Conservation (phyloP, 2,888 invertebrate species). For the Caenorhabditis drosophilae region DNA sequence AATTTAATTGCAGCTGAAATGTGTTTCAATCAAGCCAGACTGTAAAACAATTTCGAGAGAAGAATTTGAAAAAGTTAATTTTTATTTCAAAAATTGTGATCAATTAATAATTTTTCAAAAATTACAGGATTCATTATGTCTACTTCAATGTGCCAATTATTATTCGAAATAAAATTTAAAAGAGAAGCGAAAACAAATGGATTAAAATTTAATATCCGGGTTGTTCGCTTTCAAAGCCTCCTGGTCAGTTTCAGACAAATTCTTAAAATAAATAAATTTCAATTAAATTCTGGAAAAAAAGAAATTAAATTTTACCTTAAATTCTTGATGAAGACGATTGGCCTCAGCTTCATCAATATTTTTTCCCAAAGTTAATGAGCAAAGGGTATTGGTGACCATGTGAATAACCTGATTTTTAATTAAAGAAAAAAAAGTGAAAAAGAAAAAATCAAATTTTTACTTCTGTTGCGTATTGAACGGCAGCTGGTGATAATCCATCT, state of each 20-base stretch:
- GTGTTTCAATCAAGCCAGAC: slow-evolving; percentile 12
- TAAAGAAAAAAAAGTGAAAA: too few species aligned
- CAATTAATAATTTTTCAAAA: slow-evolving; percentile 3
- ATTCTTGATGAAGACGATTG: slow-evolving; percentile 21
- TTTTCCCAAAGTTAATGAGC: slow-evolving; percentile 37
- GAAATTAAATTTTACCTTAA: slow-evolving; percentile 8
- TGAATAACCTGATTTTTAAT: slow-evolving; percentile 42
- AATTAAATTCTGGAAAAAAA: slow-evolving; percentile 1
- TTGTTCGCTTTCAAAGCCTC: slow-evolving; percentile 39
- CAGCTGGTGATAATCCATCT: slow-evolving; percentile 39
- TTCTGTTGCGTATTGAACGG: slow-evolving; percentile 35
- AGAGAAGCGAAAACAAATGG: background rate
- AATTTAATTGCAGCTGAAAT: slow-evolving; percentile 17
- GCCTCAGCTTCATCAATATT: slow-evolving; percentile 21
- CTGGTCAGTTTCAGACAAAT: slow-evolving; percentile 31
- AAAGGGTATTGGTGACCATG: slow-evolving; percentile 38
- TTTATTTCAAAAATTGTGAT: background rate
- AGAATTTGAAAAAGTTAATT: too few species aligned
- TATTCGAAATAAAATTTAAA: background rate
- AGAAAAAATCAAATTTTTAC: slow-evolving; percentile 2
- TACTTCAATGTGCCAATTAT: slow-evolving; percentile 24
- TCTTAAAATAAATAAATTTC: too few species aligned
- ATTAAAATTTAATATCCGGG: slow-evolving; percentile 36
- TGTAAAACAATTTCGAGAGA: slow-evolving; percentile 12
- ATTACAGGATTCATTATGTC: slow-evolving; percentile 29